A percentile compares a stretch with the other conserved stretches of the same genome.
Conservation (phyloP, 2,797 vertebrate species). For the Chaunax sp. region DNA sequence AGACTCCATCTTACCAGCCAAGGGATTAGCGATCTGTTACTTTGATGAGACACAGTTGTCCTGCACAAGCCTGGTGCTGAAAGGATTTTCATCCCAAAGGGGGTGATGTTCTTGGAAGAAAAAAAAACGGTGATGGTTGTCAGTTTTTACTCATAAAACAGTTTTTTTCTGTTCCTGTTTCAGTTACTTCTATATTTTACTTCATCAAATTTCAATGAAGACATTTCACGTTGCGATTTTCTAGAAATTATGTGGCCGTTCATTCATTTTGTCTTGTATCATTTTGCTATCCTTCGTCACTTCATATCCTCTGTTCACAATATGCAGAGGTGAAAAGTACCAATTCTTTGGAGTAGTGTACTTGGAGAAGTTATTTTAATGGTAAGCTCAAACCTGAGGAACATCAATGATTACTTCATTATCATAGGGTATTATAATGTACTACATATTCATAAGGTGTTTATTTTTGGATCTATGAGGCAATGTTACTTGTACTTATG, state of each 20-base stretch:
- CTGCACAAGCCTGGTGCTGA: conserved; percentile 19
- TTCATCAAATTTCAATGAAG: neutral
- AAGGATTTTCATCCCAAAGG: conserved; percentile 26
- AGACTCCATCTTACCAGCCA: conserved; percentile 53
- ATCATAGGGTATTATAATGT: conserved; percentile 34
- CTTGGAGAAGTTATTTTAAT: conserved; percentile 49
- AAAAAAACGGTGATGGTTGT: neutral
- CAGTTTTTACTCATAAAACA: neutral
- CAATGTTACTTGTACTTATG: conserved; percentile 9
- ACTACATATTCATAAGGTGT: conserved; percentile 29
- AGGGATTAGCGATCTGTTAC: conserved; percentile 46
- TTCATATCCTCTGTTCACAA: conserved; percentile 17
- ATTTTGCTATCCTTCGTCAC: conserved; percentile 3
- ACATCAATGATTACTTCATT: conserved; percentile 25
- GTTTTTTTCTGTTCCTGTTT: neutral
- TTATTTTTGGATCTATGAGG: conserved; percentile 49
- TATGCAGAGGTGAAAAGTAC: conserved; percentile 19
- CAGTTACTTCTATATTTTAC: neutral
- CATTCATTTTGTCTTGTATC: neutral
- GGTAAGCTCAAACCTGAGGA: conserved; percentile 25
- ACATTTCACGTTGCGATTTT: neutral
- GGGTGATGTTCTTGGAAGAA: neutral
- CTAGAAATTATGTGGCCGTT: neutral
- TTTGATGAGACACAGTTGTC: conserved; percentile 44
- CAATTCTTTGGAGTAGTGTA: neutral